These are phyloP conservation scores for Aegotheles bennettii DNA, from an alignment of 2,113 vertebrate genomes.

Conservation along the genomic window DNA sequence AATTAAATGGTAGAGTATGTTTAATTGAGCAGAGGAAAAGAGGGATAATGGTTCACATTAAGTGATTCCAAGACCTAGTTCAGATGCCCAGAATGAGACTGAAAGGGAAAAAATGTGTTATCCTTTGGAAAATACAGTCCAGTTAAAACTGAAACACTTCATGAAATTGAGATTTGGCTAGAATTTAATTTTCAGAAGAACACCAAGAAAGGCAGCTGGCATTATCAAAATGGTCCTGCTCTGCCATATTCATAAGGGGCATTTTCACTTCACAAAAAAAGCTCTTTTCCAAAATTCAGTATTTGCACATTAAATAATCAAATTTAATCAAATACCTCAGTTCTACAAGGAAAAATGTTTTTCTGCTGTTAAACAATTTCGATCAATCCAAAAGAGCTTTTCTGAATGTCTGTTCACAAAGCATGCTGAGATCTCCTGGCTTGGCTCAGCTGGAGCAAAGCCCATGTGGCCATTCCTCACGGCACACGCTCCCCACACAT, in stretches of 20 bases:
- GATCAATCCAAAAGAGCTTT: not conserved
- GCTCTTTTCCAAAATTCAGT: accelerated
- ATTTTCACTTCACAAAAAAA: not conserved
- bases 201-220: not conserved
- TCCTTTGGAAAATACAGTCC: not conserved
- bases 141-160: not conserved
- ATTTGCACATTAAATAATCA: not conserved
- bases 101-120: not conserved
- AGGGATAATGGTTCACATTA: not conserved
- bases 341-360: not conserved
- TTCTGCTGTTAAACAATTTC: not conserved
- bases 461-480: accelerated
- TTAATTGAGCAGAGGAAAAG: not conserved
- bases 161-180: not conserved
- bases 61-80: not conserved
- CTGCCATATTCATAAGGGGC: not conserved
- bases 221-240: not conserved
- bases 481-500: not conserved
- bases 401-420: not conserved
- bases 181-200: not conserved
- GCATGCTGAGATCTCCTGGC: not conserved
- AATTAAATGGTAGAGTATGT: not conserved
- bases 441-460: not conserved
- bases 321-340: not conserved
- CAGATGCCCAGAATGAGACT: slow-evolving; percentile 5